Evolutionary conservation across 2,888 invertebrate species (phyloP).

Genomic region (Theristus sp.): DNA sequence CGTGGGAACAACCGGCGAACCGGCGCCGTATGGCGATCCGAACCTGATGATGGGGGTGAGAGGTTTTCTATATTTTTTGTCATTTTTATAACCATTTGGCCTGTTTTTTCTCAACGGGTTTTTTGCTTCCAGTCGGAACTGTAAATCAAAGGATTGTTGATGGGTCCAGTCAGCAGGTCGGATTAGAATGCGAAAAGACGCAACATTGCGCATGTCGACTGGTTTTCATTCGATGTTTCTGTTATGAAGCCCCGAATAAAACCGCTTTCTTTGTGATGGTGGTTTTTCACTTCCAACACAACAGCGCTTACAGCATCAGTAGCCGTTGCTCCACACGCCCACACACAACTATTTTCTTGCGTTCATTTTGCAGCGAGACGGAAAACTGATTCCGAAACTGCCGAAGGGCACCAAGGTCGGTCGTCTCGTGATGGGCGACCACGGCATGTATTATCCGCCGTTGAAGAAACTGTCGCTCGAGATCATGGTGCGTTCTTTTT

Average conservation of each 20-base stretch:
- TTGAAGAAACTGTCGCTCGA: neutral
- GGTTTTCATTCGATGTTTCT: too few relatives aligned
- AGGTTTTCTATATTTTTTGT: too few relatives aligned
- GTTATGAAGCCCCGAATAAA: too few relatives aligned
- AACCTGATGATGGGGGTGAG: conserved; percentile 2
- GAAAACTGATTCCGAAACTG: conserved; percentile 6
- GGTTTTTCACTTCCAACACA: too few relatives aligned
- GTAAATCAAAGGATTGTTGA: too few relatives aligned
- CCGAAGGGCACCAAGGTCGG: conserved; percentile 6
- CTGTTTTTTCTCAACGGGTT: too few relatives aligned
- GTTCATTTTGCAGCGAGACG: conserved; percentile 4
- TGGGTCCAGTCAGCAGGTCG: neutral
- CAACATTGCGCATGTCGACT: neutral
- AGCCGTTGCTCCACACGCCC: too few relatives aligned
- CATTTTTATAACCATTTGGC: too few relatives aligned
- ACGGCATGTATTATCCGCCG: conserved; percentile 1
- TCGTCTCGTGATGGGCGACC: conserved; percentile 32
- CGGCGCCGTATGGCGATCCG: conserved; percentile 1
- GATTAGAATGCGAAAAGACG: neutral
- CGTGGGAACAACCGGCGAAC: too few relatives aligned
- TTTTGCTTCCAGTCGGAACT: too few relatives aligned
- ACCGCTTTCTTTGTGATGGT: too few relatives aligned
- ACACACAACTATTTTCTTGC: neutral
- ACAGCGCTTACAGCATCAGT: too few relatives aligned
- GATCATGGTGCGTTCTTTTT: neutral